A percentile compares a stretch with the other conserved stretches of the same genome.
Conservation (phyloP, 2,888 invertebrate genomes). For the Drosophila subsilvestris region DNA sequence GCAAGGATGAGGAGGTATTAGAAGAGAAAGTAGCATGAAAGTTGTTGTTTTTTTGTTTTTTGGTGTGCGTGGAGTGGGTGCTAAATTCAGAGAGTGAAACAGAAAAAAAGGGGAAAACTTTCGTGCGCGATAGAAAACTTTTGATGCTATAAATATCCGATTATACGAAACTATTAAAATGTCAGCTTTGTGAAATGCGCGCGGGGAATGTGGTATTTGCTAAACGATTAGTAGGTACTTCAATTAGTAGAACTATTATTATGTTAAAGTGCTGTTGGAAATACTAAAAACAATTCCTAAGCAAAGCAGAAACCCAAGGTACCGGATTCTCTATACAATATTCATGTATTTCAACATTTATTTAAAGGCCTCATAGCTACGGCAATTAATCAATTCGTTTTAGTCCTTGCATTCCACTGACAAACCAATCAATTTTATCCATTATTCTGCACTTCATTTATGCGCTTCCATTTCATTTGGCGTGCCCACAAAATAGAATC, state of each 20-base stretch:
- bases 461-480: constrained; percentile 29
- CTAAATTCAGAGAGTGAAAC: not conserved
- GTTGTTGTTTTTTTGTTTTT: constrained; percentile 7
- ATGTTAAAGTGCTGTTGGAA: no score
- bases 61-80: not conserved
- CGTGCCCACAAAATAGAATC: constrained; percentile 23
- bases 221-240: not conserved
- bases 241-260: no score
- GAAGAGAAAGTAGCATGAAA: constrained; percentile 8
- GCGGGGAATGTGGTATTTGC: not conserved
- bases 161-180: constrained; percentile 8
- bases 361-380: not conserved
- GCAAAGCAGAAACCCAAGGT: no score
- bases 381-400: constrained; percentile 21
- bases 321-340: no score
- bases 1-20: not conserved
- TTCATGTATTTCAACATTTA: not conserved
- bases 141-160: constrained; percentile 13
- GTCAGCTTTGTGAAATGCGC: not conserved
- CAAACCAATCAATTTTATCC: constrained; percentile 9
- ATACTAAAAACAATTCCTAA: no score
- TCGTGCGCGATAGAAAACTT: constrained; percentile 11
- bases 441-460: constrained; percentile 24
- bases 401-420: not conserved
- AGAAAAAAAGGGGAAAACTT: constrained; percentile 2